These are phyloP conservation scores for Drosophila pseudotakahashii DNA, from an alignment of 2,888 invertebrate genomes.

Conservation along the genomic window DNA sequence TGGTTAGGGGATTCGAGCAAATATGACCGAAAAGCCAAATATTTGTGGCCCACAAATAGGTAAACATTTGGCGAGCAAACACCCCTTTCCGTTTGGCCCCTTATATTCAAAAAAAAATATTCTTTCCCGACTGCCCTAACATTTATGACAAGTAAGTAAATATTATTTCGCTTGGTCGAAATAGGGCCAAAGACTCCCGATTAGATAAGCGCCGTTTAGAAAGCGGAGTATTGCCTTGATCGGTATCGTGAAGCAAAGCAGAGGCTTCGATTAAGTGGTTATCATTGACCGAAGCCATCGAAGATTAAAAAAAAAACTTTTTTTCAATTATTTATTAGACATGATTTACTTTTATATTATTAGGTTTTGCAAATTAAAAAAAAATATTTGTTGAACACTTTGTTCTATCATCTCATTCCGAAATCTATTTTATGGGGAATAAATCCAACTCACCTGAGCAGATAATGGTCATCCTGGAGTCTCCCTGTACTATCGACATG, in stretches of 20 bases:
- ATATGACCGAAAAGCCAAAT: constrained; percentile 54
- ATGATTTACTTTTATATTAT: too few relatives aligned
- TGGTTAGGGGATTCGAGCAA: constrained; percentile 16
- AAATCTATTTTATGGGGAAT: neutral
- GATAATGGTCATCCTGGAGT: constrained; percentile 82
- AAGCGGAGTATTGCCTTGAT: neutral
- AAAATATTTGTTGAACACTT: too few relatives aligned
- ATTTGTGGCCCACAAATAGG: constrained; percentile 65
- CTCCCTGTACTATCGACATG: constrained; percentile 75
- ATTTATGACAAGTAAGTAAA: constrained; percentile 20
- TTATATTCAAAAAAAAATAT: neutral
- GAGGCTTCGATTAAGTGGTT: neutral
- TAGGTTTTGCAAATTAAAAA: too few relatives aligned
- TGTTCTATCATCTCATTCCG: too few relatives aligned
- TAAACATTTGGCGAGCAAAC: constrained; percentile 56
- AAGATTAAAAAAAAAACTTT: too few relatives aligned
- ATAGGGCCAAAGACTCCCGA: constrained; percentile 4
- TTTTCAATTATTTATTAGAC: too few relatives aligned
- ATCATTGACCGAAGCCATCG: neutral
- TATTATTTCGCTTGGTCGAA: constrained; percentile 13
- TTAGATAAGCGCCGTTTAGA: constrained; percentile 51
- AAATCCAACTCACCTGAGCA: constrained; percentile 80
- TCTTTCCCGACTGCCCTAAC: constrained; percentile 3
- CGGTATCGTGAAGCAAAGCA: neutral
- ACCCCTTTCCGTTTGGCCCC: constrained; percentile 2